Evolutionary conservation across 1,140 invertebrate genomes (phyloP), one percentile per base, ranked within the genome.

Genomic region (Drosophila sulfurigaster): DNA sequence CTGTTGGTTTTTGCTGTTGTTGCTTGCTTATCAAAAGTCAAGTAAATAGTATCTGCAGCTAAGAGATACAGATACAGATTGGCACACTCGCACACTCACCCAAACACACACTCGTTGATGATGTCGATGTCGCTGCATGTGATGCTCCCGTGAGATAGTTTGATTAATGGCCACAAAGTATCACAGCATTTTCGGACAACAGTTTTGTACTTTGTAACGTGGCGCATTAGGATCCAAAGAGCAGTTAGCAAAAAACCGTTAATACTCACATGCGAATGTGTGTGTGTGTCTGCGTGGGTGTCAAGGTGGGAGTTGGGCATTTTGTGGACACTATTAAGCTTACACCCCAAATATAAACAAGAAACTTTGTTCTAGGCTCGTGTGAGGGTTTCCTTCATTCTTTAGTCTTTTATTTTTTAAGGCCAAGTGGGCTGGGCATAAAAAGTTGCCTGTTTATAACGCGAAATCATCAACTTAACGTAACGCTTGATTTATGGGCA

Each of bases 141-240:
- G 78, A 86, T 88, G 81, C 58, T 88, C 85, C 85, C 85, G 85
- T 89, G 85, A 88, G 85, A 88, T 88, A 89, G 85, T 89, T 88
- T 88, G 85, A 88, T 88, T 88, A 88, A 88, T 88, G 85, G 86
- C 81, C 73, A 25, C 70, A 74, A 80, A 73, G 74, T 77, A 72
- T 54, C 58, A 64, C 70, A 74, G 62, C 74, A 81, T 79, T 78
- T 78, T 86, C 60, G 65, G 72, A 56, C 43, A 52, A 62, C 57
- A 35, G 35, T 81, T 60, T 66, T 74, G 75, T 81, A 74, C 71
- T 85, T 77, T 77, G 56, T 68, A 57, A 79, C 62, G 25, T 38
- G 8, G 45, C 25, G 35, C 56, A 69, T 69, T 69, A 59, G 46
- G 35, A 59, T 6, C 56, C 32, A 52, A 20, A 56, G 45, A 48